Conservation (phyloP, 2,888 invertebrate genomes). For the Steinernema hermaphroditum region DNA sequence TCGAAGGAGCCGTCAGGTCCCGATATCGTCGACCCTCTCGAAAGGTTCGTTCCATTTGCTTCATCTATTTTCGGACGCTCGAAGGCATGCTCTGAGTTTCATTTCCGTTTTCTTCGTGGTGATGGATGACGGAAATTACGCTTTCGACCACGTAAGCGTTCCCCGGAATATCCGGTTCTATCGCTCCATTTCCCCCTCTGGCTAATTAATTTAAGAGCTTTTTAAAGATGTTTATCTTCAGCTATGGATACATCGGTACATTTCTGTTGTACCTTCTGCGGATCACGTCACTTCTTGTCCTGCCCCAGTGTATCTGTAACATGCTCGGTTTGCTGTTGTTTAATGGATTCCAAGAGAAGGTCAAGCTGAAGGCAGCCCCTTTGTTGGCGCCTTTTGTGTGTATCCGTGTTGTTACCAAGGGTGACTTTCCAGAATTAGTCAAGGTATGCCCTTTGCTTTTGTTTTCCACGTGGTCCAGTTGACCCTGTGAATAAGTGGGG, state of each 20-base stretch:
- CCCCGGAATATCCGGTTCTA: background rate
- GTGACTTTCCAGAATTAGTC: conserved; percentile 88
- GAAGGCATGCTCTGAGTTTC: background rate
- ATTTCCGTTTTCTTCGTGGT: background rate
- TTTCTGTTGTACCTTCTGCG: conserved; percentile 60
- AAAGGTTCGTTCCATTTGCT: conserved; percentile 41
- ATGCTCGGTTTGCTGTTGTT: conserved; percentile 75
- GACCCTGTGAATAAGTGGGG: conserved; percentile 4
- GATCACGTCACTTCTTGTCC: conserved; percentile 63
- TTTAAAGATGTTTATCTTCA: conserved; percentile 43
- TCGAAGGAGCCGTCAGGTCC: conserved; percentile 23
- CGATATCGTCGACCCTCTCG: conserved; percentile 44
- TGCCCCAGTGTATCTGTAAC: conserved; percentile 66
- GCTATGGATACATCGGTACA: conserved; percentile 63
- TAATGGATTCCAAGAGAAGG: conserved; percentile 91
- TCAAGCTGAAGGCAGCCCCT: conserved; percentile 80
- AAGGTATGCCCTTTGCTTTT: conserved; percentile 68
- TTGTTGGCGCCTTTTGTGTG: conserved; percentile 89
- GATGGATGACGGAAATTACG: background rate
- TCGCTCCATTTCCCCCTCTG: too few relatives aligned
- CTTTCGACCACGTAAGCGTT: background rate
- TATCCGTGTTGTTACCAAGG: conserved; percentile 88
- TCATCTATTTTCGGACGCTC: background rate
- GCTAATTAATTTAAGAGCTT: background rate
- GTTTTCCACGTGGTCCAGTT: conserved; percentile 1